These are phyloP conservation scores for Drusus annulatus DNA, from an alignment of 1,140 invertebrate species.

Conservation along the genomic window DNA sequence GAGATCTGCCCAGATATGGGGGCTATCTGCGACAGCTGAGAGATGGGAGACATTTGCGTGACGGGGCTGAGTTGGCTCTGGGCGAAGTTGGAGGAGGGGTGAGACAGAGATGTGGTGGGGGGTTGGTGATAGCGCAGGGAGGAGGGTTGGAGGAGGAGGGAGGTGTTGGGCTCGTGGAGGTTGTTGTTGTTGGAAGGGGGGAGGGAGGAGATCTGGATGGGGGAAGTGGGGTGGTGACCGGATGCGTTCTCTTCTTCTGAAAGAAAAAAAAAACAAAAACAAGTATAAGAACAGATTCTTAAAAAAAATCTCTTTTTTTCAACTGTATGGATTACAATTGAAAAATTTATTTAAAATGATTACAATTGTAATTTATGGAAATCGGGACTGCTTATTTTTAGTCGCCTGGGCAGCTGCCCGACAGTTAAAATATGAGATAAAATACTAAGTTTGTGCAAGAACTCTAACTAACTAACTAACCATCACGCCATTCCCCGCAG, in stretches of 20 bases:
- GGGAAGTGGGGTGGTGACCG: slow-evolving; percentile 42
- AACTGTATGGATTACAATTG: too few species aligned
- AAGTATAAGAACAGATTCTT: too few species aligned
- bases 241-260: slow-evolving; percentile 3
- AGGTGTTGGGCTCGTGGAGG: slow-evolving; percentile 13
- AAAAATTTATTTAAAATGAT: too few species aligned
- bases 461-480: too few species aligned
- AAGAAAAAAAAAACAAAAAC: background rate
- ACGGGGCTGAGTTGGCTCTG: slow-evolving; percentile 1
- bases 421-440: too few species aligned
- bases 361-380: too few species aligned
- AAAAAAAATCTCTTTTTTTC: too few species aligned
- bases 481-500: too few species aligned
- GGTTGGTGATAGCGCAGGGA: slow-evolving; percentile 14
- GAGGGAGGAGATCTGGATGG: slow-evolving; percentile 35
- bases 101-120: slow-evolving; percentile 22
- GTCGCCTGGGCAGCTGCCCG: too few species aligned
- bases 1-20: slow-evolving; percentile 2
- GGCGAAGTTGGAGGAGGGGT: slow-evolving; percentile 29
- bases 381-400: too few species aligned
- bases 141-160: slow-evolving; percentile 1
- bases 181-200: slow-evolving; percentile 29
- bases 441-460: too few species aligned
- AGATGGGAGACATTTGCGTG: background rate
- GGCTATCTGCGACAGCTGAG: background rate